A percentile compares a stretch with the other conserved stretches of the same genome.
Conservation (phyloP, 2,888 invertebrate species). For the Cheilosia impressa region DNA sequence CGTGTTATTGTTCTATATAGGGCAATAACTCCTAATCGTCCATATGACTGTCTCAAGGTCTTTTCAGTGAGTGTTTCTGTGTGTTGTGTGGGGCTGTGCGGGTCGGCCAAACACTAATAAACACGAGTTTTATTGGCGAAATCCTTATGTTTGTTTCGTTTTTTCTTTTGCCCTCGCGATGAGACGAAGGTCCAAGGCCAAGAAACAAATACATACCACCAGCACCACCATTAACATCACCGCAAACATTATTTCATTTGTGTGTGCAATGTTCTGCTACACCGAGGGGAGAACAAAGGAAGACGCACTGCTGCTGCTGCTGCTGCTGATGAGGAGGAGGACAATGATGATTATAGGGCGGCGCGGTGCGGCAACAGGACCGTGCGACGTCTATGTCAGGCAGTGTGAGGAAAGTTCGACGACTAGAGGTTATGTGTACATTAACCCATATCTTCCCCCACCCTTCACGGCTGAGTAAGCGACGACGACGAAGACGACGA, state of each 20-base stretch:
- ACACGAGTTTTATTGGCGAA: slow-evolving; percentile 16
- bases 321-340: neutral
- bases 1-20: slow-evolving; percentile 47
- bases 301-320: neutral
- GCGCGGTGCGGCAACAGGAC: neutral
- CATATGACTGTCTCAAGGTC: slow-evolving; percentile 62
- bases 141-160: slow-evolving; percentile 24
- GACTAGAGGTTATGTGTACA: slow-evolving; percentile 19
- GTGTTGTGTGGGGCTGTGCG: neutral
- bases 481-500: neutral
- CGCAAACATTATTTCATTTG: neutral
- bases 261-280: neutral
- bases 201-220: slow-evolving; percentile 12
- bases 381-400: neutral
- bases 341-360: neutral
- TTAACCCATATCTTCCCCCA: slow-evolving; percentile 17
- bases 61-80: slow-evolving; percentile 8
- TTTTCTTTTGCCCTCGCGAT: neutral
- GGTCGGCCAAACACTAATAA: neutral
- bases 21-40: slow-evolving; percentile 64
- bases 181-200: slow-evolving; percentile 43
- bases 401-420: neutral
- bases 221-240: neutral
- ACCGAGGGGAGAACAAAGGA: slow-evolving; percentile 5
- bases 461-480: neutral